phyloP scores from a whole-genome alignment of 2,797 vertebrate genomes.

The Labeo calbasu region DNA sequence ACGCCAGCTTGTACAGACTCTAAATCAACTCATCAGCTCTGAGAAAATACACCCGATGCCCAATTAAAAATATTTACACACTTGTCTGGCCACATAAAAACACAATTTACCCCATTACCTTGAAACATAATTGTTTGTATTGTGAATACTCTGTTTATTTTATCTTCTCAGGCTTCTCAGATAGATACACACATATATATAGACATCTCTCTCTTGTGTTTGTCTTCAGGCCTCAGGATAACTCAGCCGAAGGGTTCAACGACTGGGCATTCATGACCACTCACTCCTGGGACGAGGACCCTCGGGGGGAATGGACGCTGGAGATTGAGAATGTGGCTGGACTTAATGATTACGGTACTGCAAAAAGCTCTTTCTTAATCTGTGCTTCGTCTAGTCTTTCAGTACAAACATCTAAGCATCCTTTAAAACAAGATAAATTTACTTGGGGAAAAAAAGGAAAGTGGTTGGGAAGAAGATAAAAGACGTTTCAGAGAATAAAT shows the following conservation, averaged over 20 bases:
- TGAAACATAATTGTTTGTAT: neutral
- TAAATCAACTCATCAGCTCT: neutral
- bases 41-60: neutral
- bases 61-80: neutral
- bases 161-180: neutral
- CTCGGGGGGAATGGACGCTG: conserved; percentile 90
- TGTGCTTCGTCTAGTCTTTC: neutral
- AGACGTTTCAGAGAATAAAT: neutral
- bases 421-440: neutral
- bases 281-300: conserved; percentile 95
- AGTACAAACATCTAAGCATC: neutral
- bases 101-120: neutral
- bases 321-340: conserved; percentile 86
- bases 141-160: neutral
- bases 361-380: neutral
- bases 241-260: conserved; percentile 91
- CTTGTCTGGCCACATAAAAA: neutral
- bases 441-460: neutral
- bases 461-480: neutral
- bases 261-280: conserved; percentile 99
- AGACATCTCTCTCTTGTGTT: conserved; percentile 3
- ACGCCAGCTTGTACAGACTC: neutral
- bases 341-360: conserved; percentile 78
- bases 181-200: neutral
- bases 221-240: conserved; percentile 86